A percentile compares a stretch with the other conserved stretches of the same genome.
phyloP scores from a whole-genome alignment of 2,797 vertebrate genomes.

The Loriculus beryllinus region DNA sequence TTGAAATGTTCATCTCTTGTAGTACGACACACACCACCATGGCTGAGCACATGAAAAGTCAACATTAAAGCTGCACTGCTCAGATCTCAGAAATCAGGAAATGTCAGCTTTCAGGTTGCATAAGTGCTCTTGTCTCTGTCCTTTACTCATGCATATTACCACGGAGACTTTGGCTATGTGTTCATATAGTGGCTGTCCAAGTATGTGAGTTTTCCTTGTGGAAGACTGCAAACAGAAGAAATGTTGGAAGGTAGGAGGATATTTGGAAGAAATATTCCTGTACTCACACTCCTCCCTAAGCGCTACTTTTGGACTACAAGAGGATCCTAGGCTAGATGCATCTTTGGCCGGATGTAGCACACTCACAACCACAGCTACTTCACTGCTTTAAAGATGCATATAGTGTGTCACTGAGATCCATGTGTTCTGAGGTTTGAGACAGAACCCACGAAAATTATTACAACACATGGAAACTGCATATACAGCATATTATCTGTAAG shows the following conservation, averaged over 20 bases:
- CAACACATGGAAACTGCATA: not conserved
- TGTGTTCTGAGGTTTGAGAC: not conserved
- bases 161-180: not conserved
- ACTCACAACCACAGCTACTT: not conserved
- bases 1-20: not conserved
- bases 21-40: not conserved
- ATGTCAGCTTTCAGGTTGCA: not conserved
- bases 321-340: not conserved
- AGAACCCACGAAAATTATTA: not conserved
- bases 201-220: not conserved
- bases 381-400: not conserved
- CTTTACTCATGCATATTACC: not conserved
- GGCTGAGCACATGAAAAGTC: not conserved
- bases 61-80: not conserved
- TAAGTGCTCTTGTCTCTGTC: not conserved
- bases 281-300: not conserved
- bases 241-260: not conserved
- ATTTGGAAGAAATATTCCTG: not conserved
- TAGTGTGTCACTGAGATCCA: not conserved
- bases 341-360: not conserved
- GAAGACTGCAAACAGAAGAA: not conserved
- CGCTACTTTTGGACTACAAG: not conserved
- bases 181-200: not conserved
- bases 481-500: not conserved
- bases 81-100: not conserved